Base-by-base conservation (phyloP, 2,113 vertebrate species). In the Panthera leo region DNA sequence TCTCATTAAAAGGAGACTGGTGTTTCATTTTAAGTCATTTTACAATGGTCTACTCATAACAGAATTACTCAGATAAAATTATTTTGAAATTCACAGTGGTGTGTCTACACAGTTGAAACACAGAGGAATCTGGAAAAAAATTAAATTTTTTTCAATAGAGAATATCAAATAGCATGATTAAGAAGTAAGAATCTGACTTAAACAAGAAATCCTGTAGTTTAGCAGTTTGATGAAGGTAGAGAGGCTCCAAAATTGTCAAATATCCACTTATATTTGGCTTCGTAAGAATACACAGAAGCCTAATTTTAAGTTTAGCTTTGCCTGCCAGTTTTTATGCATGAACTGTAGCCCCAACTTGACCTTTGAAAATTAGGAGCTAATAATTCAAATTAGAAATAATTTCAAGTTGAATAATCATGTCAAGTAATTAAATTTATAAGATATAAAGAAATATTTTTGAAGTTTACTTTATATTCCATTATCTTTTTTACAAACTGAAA, bases 311-410 rank as follows among this genome's bases (percentile, higher is more conserved):
- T 55, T 68, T 85, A 80, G 6, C n/a, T 68, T 91, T 87, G 23
- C 45, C 67, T 95, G 5, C 34, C 19, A 65, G 7, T 42, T 85
- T 87, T 61, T 70, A 11, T 39, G 19, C 8, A 53, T 85, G 11
- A 94, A 76, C 9, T 79, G 12, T 78, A 61, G 18, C 1, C 15
- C 29, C 5, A 93, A 84, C 61, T 31, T 90, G 15, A 14, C 51
- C 71, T 89, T 83, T 25, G 53, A 86, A 92, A 53, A 42, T 29
- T 61, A 93, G 45, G n/a, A 91, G 58, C 19, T 97, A 84, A 21
- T 8, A 89, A 73, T 91, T 92, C 25, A 85, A 45, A 85, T 67
- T 80, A 90, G 68, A 92, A 96, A 93, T 61, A 65, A 85, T 87
- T 94, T 89, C 61, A 94, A 71, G 1, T 67, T 94, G 70, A n/a